Conservation (phyloP, 1,140 invertebrate genomes). For the Cardiocondyla obscurior region DNA sequence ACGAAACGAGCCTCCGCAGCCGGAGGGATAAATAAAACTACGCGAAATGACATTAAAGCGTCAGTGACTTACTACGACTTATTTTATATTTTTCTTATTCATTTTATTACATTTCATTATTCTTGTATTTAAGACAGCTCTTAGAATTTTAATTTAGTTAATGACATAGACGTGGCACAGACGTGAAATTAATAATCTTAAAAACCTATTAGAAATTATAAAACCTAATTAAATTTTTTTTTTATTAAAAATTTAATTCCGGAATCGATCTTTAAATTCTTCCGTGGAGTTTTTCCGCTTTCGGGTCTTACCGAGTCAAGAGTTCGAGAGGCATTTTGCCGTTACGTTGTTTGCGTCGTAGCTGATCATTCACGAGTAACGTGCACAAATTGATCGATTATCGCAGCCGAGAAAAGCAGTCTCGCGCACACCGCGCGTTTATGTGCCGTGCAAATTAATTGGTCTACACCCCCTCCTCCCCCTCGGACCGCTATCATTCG, state of each 20-base stretch:
- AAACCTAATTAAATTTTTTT: too few species aligned
- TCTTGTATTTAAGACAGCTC: not conserved
- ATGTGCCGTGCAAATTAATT: slow-evolving; percentile 68
- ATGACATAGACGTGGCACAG: not conserved
- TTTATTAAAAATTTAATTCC: not conserved
- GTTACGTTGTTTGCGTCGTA: not conserved
- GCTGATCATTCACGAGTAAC: slow-evolving; percentile 17
- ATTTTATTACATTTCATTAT: not conserved
- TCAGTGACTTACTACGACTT: not conserved
- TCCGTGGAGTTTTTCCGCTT: not conserved
- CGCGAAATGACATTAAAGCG: not conserved
- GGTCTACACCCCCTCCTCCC: slow-evolving; percentile 46
- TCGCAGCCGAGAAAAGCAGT: slow-evolving; percentile 63
- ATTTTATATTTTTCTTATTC: not conserved
- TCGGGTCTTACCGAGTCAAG: slow-evolving; percentile 12
- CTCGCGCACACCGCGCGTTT: slow-evolving; percentile 55
- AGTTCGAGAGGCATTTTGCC: not conserved
- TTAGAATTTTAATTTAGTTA: not conserved
- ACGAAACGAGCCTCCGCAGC: not conserved
- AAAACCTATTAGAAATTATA: not conserved
- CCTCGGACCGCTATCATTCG: slow-evolving; percentile 56
- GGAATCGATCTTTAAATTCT: not conserved
- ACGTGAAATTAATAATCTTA: not conserved
- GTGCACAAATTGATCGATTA: slow-evolving; percentile 62
- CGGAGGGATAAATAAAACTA: not conserved